A percentile compares a stretch with the other conserved stretches of the same genome.
phyloP scores from a whole-genome alignment of 2,888 invertebrate species.

The Taphrorychus bicolor region DNA sequence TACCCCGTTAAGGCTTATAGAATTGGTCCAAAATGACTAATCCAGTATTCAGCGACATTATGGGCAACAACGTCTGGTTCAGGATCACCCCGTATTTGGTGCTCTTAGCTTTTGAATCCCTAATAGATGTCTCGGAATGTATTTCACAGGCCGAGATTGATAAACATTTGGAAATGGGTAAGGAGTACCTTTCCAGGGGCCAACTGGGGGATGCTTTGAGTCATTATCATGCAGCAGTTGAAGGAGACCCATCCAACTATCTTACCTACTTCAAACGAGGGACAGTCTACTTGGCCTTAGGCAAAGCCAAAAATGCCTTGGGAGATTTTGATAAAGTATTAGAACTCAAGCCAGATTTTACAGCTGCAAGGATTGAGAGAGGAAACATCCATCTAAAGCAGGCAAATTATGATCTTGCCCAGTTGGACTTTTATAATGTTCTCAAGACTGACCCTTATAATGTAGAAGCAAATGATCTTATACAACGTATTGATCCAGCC shows the following conservation, averaged over 20 bases:
- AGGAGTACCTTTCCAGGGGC: constrained; percentile 88
- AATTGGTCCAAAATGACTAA: constrained; percentile 22
- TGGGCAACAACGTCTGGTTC: constrained; percentile 62
- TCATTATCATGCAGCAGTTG: constrained; percentile 98
- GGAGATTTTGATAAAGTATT: constrained; percentile 93
- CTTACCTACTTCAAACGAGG: constrained; percentile 95
- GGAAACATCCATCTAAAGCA: constrained; percentile 90
- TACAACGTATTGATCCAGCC: constrained; percentile 70
- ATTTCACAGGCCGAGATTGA: constrained; percentile 81
- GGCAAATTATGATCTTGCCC: constrained; percentile 83
- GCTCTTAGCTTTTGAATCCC: constrained; percentile 71
- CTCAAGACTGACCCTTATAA: constrained; percentile 77
- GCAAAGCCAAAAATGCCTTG: constrained; percentile 93
- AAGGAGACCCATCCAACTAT: constrained; percentile 95
- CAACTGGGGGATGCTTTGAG: constrained; percentile 95
- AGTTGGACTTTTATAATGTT: constrained; percentile 82
- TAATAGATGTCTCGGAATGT: constrained; percentile 76
- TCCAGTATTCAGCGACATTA: constrained; percentile 60
- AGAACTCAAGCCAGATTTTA: constrained; percentile 94
- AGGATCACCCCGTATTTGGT: constrained; percentile 72
- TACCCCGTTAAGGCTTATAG: background rate
- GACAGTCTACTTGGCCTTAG: constrained; percentile 94
- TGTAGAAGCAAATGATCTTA: constrained; percentile 75
- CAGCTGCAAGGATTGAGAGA: constrained; percentile 77
- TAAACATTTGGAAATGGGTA: constrained; percentile 93